phyloP scores from a whole-genome alignment of 2,888 invertebrate genomes.

The Sclerodermus sp. region DNA sequence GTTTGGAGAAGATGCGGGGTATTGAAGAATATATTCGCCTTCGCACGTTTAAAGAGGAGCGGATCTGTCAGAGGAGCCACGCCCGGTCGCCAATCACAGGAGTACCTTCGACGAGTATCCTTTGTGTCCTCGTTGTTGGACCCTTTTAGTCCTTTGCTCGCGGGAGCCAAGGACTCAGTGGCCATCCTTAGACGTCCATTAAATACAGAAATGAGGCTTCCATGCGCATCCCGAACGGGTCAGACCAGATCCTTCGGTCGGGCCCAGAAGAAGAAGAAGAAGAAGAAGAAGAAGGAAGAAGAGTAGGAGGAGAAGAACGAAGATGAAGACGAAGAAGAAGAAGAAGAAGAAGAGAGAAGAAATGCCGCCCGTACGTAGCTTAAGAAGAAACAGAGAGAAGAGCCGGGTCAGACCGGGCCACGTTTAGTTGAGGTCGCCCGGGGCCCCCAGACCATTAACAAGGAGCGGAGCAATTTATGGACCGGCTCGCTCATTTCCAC shows the following conservation, averaged over 20 bases:
- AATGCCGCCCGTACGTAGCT: conserved; percentile 4
- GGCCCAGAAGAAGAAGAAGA: conserved; percentile 19
- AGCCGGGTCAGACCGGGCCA: conserved; percentile 52
- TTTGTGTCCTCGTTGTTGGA: conserved; percentile 42
- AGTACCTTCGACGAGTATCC: conserved; percentile 38
- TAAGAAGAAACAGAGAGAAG: conserved; percentile 14
- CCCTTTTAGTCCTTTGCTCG: conserved; percentile 32
- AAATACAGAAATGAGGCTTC: conserved; percentile 52
- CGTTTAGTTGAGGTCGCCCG: conserved; percentile 53
- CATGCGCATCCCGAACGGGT: conserved; percentile 46
- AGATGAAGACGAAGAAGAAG: neutral
- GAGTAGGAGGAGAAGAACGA: conserved; percentile 2
- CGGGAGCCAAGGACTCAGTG: conserved; percentile 38
- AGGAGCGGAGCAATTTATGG: conserved; percentile 57
- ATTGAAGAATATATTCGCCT: neutral
- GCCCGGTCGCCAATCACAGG: conserved; percentile 49
- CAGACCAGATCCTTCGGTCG: conserved; percentile 38
- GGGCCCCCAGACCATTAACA: conserved; percentile 56
- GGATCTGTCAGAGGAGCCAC: conserved; percentile 38
- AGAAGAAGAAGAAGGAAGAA: conserved; percentile 19
- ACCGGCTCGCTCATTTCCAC: conserved; percentile 56
- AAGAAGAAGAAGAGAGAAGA: conserved; percentile 17
- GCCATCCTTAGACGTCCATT: conserved; percentile 54
- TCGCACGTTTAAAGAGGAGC: conserved; percentile 26
- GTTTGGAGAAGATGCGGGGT: no score